Percentiles rank a stretch among this genome's conserved stretches.
Evolutionary conservation across 2,113 vertebrate species (phyloP).

Genomic region (Heterocephalus glaber): DNA sequence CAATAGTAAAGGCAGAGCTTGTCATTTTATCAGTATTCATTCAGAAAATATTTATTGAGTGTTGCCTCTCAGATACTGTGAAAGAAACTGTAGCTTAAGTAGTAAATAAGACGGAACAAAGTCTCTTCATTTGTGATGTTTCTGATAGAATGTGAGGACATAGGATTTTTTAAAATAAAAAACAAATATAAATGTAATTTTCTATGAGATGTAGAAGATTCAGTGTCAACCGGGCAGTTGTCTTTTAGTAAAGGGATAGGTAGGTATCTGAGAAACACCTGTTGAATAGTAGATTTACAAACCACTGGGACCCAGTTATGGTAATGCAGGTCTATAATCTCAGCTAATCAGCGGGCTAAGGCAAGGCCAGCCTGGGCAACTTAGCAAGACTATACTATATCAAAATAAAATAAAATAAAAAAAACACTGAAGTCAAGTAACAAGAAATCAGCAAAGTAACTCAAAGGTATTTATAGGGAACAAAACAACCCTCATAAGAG

Average conservation of each 20-base stretch:
- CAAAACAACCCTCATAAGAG: neutral
- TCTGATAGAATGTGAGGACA: neutral
- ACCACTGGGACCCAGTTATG: too few species aligned
- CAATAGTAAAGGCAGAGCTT: neutral
- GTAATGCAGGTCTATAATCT: neutral
- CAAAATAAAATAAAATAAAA: neutral
- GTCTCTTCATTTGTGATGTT: neutral
- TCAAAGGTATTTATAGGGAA: neutral
- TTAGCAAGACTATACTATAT: neutral
- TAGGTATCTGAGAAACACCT: neutral
- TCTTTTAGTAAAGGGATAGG: neutral
- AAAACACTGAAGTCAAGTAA: neutral
- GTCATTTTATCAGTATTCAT: neutral
- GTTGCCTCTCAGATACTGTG: neutral
- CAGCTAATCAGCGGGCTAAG: neutral
- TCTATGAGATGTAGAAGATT: neutral
- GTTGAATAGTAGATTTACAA: neutral
- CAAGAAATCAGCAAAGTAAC: neutral
- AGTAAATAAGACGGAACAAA: neutral
- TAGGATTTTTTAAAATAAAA: neutral
- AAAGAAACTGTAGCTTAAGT: neutral
- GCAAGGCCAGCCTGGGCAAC: neutral
- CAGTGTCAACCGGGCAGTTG: rapidly evolving
- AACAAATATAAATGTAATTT: neutral
- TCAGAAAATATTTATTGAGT: neutral